Conservation (phyloP, 2,113 vertebrate genomes). For the Chionodraco myersi region DNA sequence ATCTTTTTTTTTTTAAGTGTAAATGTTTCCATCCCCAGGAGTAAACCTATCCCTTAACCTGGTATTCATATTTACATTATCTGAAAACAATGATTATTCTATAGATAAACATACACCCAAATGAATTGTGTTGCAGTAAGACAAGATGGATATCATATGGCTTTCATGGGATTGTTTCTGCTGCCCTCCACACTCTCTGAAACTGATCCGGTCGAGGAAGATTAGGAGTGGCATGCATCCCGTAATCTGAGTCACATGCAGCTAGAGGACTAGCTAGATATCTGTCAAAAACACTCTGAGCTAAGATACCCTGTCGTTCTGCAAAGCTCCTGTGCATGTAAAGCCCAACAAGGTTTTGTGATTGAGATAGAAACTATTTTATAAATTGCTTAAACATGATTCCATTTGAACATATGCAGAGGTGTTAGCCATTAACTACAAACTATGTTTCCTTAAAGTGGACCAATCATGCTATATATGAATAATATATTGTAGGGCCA, state of each 20-base stretch:
- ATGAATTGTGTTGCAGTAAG: constrained; percentile 17
- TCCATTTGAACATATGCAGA: background rate
- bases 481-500: too few species aligned
- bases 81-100: background rate
- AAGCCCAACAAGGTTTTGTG: background rate
- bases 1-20: too few species aligned
- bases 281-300: constrained; percentile 50
- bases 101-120: background rate
- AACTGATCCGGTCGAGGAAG: constrained; percentile 72
- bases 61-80: background rate
- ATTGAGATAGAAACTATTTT: background rate
- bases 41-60: background rate
- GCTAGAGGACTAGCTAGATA: constrained; percentile 56
- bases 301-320: constrained; percentile 16
- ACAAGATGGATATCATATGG: constrained; percentile 47
- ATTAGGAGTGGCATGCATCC: constrained; percentile 71
- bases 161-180: constrained; percentile 54
- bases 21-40: background rate
- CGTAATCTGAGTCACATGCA: constrained; percentile 80
- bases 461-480: too few species aligned
- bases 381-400: background rate
- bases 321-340: background rate
- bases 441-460: background rate
- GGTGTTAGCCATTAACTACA: background rate
- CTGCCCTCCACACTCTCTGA: constrained; percentile 59